These are phyloP conservation scores for Porites divaricata DNA, from an alignment of 92 coral and sea anemone genomes.

Conservation along the genomic window DNA sequence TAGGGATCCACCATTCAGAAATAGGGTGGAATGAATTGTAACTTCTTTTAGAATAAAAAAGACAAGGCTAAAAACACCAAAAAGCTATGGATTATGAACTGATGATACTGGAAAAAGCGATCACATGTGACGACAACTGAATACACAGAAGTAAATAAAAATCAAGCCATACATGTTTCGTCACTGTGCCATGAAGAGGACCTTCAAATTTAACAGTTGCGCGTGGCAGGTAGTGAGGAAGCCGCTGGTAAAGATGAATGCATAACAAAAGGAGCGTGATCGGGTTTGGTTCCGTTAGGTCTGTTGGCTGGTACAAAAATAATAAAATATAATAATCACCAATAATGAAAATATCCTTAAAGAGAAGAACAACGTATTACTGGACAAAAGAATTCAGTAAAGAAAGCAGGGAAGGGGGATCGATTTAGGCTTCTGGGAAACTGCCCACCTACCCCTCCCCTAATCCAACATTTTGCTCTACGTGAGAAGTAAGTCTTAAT, in stretches of 20 bases:
- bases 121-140: not conserved
- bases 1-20: too few relatives aligned
- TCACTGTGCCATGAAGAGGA: constrained; percentile 83
- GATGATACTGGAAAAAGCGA: not conserved
- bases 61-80: too few relatives aligned
- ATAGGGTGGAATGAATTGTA: too few relatives aligned
- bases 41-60: too few relatives aligned
- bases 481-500: too few relatives aligned
- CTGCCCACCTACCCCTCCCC: too few relatives aligned
- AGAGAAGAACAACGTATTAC: not conserved
- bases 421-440: too few relatives aligned
- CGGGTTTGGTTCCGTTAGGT: constrained; percentile 93
- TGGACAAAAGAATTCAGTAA: too few relatives aligned
- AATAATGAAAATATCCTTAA: not conserved
- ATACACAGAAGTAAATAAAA: not conserved
- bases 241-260: constrained; percentile 93
- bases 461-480: too few relatives aligned
- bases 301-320: constrained; percentile 75
- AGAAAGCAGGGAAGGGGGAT: not conserved
- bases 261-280: constrained; percentile 83
- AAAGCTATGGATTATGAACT: too few relatives aligned
- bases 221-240: constrained; percentile 98
- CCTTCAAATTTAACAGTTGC: constrained; percentile 92
- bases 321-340: not conserved
- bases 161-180: constrained; percentile 79